Conservation (phyloP, 1,140 invertebrate species). For the Papilio xuthus region DNA sequence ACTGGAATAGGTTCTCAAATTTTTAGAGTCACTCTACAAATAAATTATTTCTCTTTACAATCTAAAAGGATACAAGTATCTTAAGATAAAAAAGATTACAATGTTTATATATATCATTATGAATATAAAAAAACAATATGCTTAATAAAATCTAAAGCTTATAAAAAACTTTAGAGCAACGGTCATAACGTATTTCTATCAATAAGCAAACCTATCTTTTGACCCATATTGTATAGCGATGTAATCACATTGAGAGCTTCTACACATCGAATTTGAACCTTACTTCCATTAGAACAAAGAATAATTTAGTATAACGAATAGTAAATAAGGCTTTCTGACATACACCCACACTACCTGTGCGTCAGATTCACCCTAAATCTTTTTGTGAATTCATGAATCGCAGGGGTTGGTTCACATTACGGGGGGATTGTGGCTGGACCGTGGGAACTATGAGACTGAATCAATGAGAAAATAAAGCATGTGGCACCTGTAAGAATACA, state of each 20-base stretch:
- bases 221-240: constrained; percentile 34
- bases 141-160: not conserved
- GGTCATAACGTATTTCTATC: constrained; percentile 69
- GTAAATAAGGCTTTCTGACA: constrained; percentile 22
- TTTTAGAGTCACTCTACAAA: no score
- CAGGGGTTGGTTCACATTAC: constrained; percentile 65
- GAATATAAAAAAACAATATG: constrained; percentile 17
- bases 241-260: not conserved
- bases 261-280: not conserved
- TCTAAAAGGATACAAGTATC: no score
- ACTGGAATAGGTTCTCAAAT: no score
- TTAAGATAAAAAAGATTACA: not conserved
- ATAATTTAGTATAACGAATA: not conserved
- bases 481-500: constrained; percentile 64
- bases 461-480: constrained; percentile 60
- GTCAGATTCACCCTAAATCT: constrained; percentile 70
- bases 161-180: constrained; percentile 53
- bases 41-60: no score
- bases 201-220: constrained; percentile 42
- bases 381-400: constrained; percentile 59
- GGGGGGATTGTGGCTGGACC: constrained; percentile 56
- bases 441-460: constrained; percentile 60
- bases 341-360: constrained; percentile 64
- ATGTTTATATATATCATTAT: no score
- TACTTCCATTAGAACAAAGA: not conserved